phyloP scores from a whole-genome alignment of 2,113 vertebrate genomes.

The Meriones unguiculatus region DNA sequence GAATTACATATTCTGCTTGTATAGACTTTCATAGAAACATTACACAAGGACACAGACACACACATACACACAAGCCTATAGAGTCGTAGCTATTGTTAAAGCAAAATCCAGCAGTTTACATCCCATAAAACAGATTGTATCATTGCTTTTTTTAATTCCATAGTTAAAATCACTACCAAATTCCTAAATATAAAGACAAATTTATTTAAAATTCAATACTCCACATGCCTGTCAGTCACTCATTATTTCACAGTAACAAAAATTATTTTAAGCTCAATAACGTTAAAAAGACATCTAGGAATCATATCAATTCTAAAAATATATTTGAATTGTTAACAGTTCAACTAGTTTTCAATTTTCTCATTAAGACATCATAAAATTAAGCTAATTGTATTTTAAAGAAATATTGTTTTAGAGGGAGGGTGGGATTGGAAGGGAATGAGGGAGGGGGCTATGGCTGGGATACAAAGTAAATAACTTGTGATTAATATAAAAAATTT shows the following conservation, averaged over 20 bases:
- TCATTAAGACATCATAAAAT: slow-evolving; percentile 25
- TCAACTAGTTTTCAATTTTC: slow-evolving; percentile 61
- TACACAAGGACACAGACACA: background rate
- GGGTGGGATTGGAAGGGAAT: too few species aligned
- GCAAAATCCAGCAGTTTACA: slow-evolving; percentile 6
- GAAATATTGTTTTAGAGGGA: background rate
- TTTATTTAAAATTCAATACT: slow-evolving; percentile 62
- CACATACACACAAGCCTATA: background rate
- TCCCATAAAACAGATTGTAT: slow-evolving; percentile 17
- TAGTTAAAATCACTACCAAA: slow-evolving; percentile 47
- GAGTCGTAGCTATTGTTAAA: background rate
- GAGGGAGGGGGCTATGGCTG: too few species aligned
- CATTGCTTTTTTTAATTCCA: background rate
- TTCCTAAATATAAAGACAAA: slow-evolving; percentile 51
- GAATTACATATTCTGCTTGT: slow-evolving; percentile 20
- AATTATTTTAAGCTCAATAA: slow-evolving; percentile 20
- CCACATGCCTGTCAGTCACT: slow-evolving; percentile 28
- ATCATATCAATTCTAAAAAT: slow-evolving; percentile 34
- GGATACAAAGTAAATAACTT: too few species aligned
- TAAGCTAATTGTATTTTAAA: slow-evolving; percentile 34
- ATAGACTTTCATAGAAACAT: background rate
- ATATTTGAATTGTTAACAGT: slow-evolving; percentile 41
- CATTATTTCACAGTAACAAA: slow-evolving; percentile 42
- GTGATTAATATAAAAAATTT: too few species aligned
- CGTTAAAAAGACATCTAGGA: background rate